Conservation (phyloP, 2,797 vertebrate genomes). For the Helostoma temminkii region DNA sequence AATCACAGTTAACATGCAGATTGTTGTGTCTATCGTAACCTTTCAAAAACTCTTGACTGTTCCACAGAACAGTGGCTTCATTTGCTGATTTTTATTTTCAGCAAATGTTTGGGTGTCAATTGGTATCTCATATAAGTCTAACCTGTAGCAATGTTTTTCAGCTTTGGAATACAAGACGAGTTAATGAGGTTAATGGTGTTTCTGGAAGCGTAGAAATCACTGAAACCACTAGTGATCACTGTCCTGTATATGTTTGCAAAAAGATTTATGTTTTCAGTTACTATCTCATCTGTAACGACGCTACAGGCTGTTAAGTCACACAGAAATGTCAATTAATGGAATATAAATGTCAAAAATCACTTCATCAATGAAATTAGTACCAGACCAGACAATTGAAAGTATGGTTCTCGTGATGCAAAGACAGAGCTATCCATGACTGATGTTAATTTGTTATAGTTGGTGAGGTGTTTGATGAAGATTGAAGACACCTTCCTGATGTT, state of each 20-base stretch:
- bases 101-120: background rate
- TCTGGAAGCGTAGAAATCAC: background rate
- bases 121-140: background rate
- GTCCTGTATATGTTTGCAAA: too few species aligned
- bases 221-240: too few species aligned
- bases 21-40: too few species aligned
- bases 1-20: background rate
- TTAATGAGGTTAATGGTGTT: constrained; percentile 18
- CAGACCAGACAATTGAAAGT: background rate
- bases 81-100: background rate
- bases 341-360: background rate
- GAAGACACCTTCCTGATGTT: background rate
- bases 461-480: constrained; percentile 1
- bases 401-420: too few species aligned
- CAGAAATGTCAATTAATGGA: background rate
- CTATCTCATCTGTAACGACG: background rate
- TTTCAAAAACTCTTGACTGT: background rate
- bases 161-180: background rate
- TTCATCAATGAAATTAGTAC: background rate
- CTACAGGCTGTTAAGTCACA: background rate
- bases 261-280: background rate
- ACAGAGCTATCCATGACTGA: constrained; percentile 10
- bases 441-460: constrained; percentile 17
- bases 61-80: background rate
- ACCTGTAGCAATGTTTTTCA: background rate